Base-by-base conservation (phyloP, 1,140 invertebrate genomes). In the Whitmania pigra region DNA sequence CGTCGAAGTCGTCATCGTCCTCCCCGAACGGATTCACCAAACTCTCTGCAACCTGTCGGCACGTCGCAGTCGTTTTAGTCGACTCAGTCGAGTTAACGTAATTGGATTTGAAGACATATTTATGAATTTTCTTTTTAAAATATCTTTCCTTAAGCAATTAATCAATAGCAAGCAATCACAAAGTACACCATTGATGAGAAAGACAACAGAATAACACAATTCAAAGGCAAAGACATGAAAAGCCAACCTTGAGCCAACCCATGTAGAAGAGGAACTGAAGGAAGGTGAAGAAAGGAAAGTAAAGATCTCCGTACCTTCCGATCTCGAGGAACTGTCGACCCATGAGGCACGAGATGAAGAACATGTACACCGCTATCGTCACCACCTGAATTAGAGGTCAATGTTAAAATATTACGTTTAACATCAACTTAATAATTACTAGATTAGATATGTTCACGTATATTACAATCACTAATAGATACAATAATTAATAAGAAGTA, bases 1-100 rank as follows among this genome's bases (percentile, higher is more conserved):
- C 78, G 82, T 94, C 92, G 77, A 93, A 93, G 79, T 94, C 92
- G 78, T 95, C 92, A 77, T 95, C 92, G 78, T 95, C 92, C 84
- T 95, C 92, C 15, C 92, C 92, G 78, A 94, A 94, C 11, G 82
- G 83, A 74, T 84, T 84, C 55, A 83, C 79, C 67, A 84, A 75
- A 43, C 79, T 78, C 73, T 83, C 82, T 3, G 82, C 83, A 5
- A 84, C 80, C 80, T 84, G 29, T 63, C 9, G 1, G 18, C 18
- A 69, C 0, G 31, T 2, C 6, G 31, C 31, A 2, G 6, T 36
- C 31, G 31, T 36, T 36, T 36, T 36, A 36, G 31, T 36, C 31
- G 31, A 36, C 31, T 2, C 31, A 36, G n/a, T 43, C 13, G 40
- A 43, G 40, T 43, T 43, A 43, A 43, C 40, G 40, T n/a, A 43